Percentiles rank a stretch among this genome's conserved stretches.
phyloP scores from a whole-genome alignment of 2,797 vertebrate genomes.

The Sebastes trivittatus region DNA sequence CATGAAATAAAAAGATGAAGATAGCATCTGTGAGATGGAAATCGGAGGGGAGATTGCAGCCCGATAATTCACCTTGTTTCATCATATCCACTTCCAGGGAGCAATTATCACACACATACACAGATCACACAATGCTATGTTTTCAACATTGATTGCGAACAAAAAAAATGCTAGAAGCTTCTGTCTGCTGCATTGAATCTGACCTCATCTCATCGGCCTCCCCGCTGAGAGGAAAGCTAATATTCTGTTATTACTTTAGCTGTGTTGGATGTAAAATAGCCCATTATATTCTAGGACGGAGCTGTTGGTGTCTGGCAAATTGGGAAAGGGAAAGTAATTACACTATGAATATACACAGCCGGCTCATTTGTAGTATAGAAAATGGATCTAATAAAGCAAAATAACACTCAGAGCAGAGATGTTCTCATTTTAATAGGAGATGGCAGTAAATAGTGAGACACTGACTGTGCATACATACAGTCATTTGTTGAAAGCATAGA shows the following conservation, averaged over 20 bases:
- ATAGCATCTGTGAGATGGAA: conserved; percentile 11
- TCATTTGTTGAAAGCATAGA: neutral
- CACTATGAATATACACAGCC: conserved; percentile 37
- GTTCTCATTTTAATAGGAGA: conserved; percentile 43
- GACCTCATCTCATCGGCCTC: conserved; percentile 49
- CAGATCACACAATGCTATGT: conserved; percentile 24
- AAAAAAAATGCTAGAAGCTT: conserved; percentile 37
- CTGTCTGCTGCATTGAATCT: conserved; percentile 43
- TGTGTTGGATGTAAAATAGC: conserved; percentile 60
- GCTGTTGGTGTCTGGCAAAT: conserved; percentile 63
- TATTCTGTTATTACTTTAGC: conserved; percentile 71
- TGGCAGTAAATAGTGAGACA: conserved; percentile 7
- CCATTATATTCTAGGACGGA: conserved; percentile 57
- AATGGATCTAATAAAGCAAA: conserved; percentile 66
- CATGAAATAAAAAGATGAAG: neutral
- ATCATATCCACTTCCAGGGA: conserved; percentile 31
- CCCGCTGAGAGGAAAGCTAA: conserved; percentile 65
- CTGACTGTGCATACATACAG: neutral
- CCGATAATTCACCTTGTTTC: conserved; percentile 23
- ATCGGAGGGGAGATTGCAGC: conserved; percentile 20
- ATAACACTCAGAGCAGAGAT: conserved; percentile 41
- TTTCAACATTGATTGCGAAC: conserved; percentile 33
- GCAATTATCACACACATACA: conserved; percentile 40
- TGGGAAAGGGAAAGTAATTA: conserved; percentile 68
- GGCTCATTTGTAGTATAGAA: conserved; percentile 57